These are phyloP conservation scores for Ormyrus pomaceus DNA, from an alignment of 2,888 invertebrate genomes.

Conservation along the genomic window DNA sequence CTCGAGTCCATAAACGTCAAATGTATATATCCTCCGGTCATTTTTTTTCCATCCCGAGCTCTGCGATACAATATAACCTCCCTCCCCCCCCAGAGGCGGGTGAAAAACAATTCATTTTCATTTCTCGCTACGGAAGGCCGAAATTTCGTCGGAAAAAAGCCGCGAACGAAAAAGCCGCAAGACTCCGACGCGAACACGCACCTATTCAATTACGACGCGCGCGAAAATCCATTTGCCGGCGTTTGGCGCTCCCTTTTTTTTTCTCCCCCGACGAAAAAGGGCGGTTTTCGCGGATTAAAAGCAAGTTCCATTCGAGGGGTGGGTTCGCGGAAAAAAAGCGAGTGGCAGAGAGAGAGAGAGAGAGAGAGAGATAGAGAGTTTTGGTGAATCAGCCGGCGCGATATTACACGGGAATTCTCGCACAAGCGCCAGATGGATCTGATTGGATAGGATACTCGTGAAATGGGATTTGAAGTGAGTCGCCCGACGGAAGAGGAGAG, in stretches of 20 bases:
- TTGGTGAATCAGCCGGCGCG: constrained; percentile 7
- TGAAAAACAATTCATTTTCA: constrained; percentile 42
- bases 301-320: constrained; percentile 26
- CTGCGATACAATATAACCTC: too few relatives aligned
- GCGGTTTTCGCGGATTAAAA: constrained; percentile 42
- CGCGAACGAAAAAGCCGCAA: background rate
- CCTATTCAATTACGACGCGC: constrained; percentile 30
- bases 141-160: background rate
- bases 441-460: constrained; percentile 56
- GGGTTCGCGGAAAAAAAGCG: constrained; percentile 27
- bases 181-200: background rate
- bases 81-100: background rate
- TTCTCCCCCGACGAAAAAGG: background rate
- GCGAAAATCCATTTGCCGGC: constrained; percentile 28
- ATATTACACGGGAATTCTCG: constrained; percentile 7
- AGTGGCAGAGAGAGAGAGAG: constrained; percentile 23
- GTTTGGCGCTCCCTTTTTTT: constrained; percentile 11
- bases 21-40: constrained; percentile 11
- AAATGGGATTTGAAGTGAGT: constrained; percentile 50
- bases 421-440: constrained; percentile 32
- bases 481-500: background rate
- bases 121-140: background rate
- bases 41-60: constrained; percentile 22
- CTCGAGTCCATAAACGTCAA: constrained; percentile 20
- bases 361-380: constrained; percentile 35